Base-by-base conservation (phyloP, 35 echinoderm and acorn worm species). In the Ophioderma brevispina region DNA sequence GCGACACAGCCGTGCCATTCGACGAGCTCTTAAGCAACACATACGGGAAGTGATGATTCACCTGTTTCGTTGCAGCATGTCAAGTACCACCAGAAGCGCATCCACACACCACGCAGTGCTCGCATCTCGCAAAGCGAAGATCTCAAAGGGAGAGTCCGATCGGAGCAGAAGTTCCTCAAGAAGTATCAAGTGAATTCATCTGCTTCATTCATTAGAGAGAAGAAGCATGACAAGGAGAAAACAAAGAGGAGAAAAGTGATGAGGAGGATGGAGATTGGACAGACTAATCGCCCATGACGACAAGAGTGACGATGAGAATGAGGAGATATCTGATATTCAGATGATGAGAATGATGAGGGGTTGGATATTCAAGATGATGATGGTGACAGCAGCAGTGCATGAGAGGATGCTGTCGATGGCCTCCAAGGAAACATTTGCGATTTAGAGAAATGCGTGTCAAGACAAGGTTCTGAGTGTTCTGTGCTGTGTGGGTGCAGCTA, bases 1-100 rank as follows among this genome's bases (percentile, higher is more conserved):
- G 6, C 86, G 87, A 36, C 94, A 96, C 33, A 96, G 94, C 41
- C 88, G 86, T 34, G 91, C 91, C 15, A 64, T 96, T 0, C 80
- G 91, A 81, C 81, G 88, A 28, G 94, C 94, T 31, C 28, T 75
- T 33, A 21, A 76, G 86, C 38, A 38, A 76, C 77, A 46, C 55
- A 30, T 80, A n/a, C n/a, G n/a, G n/a, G 78, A 40, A 80, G 33
- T 5, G 1, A 37, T 5, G 13, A 80, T 2, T 30, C 28, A 8
- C 34, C 2, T 1, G 1, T 34, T 2, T 10, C 34, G 11, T 8
- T 34, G 43, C 38, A 55, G 32, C 23, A 33, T 46, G 85, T 46
- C 59, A 28, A 18, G 31, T 76, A 59, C 32, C 17, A 1, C 23
- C 50, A 39, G 78, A 85, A 34, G 33, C 46, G 42, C 52, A 92